A percentile compares a stretch with the other conserved stretches of the same genome.
Conservation (phyloP, 2,888 invertebrate genomes). For the Hirtodrosophila histrioides region DNA sequence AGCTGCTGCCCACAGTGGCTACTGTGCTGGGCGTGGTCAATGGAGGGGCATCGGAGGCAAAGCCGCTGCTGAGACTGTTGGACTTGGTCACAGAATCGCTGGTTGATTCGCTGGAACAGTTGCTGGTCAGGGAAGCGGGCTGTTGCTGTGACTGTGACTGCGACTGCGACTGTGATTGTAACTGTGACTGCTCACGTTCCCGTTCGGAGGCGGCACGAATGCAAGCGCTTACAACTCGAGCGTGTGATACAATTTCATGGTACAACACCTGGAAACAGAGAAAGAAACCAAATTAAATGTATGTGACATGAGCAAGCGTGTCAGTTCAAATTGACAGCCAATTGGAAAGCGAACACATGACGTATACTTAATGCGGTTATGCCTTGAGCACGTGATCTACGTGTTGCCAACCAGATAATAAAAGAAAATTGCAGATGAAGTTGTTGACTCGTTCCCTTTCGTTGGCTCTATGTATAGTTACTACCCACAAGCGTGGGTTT, state of each 20-base stretch:
- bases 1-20: constrained; percentile 21
- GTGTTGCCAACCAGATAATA: neutral
- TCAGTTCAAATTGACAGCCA: constrained; percentile 23
- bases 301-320: constrained; percentile 22
- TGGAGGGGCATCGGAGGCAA: constrained; percentile 63
- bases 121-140: constrained; percentile 70
- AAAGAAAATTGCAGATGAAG: constrained; percentile 31
- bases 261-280: constrained; percentile 90
- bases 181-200: constrained; percentile 74
- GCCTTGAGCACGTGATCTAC: constrained; percentile 1
- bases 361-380: constrained; percentile 51
- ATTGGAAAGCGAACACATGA: constrained; percentile 46
- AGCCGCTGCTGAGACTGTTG: constrained; percentile 71
- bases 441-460: constrained; percentile 17
- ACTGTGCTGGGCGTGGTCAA: constrained; percentile 32
- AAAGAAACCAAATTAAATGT: constrained; percentile 30
- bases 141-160: constrained; percentile 52
- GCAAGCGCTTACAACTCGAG: constrained; percentile 92
- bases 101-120: constrained; percentile 76
- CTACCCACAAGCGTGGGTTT: constrained; percentile 20
- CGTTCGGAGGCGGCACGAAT: constrained; percentile 88
- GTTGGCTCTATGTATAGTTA: neutral
- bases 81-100: constrained; percentile 68
- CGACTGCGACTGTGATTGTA: constrained; percentile 44
- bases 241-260: constrained; percentile 96